Base-by-base conservation (phyloP, 1,140 invertebrate genomes). In the Saxidomus purpurata region DNA sequence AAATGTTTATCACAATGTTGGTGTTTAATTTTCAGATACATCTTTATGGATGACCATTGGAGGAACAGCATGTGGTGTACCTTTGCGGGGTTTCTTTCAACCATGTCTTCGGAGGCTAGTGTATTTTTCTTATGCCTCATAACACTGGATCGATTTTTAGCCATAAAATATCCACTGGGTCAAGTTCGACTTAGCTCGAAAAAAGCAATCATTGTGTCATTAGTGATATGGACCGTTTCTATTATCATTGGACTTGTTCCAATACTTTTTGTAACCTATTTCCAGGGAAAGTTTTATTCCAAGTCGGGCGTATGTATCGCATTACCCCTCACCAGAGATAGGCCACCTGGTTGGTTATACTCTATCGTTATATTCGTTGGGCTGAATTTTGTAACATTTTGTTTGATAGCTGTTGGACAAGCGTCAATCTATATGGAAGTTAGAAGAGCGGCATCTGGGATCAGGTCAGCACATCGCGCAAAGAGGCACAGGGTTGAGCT, bases 101-200 rank as follows among this genome's bases (percentile, higher is more conserved):
- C 90, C n/a, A 47, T 93, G 6, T 93, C 92, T 34, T 91, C 55
- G 19, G 92, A 94, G 74, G 89, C 92, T 6, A 89, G 86, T 11
- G 83, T 93, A 28, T 71, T 92, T n/a, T 91, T 90, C 28, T 79
- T 94, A 9, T 86, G 84, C 9, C 80, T 93, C 1, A 93, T 94
- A 15, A 91, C 94, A 13, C 11, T 93, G 11, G 94, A 94, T 40
- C 71, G 94, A 19, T 76, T 92, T n/a, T 63, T 94, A 0, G 90
- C 80, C 11, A 89, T 94, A 49, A 83, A 92, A 19, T 94, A 92
- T 43, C 94, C 94, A 6, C 90, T 94, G 49, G 74, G 85, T 36
- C 63, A 90, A 2, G 8, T 88, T 13, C 90, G 76, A 11, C 49
- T 88, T 0, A 86, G 31, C 22, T 11, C 63, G 25, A 52, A 82